phyloP scores from a whole-genome alignment of 2,797 vertebrate species.

The Cossypha dichroa region DNA sequence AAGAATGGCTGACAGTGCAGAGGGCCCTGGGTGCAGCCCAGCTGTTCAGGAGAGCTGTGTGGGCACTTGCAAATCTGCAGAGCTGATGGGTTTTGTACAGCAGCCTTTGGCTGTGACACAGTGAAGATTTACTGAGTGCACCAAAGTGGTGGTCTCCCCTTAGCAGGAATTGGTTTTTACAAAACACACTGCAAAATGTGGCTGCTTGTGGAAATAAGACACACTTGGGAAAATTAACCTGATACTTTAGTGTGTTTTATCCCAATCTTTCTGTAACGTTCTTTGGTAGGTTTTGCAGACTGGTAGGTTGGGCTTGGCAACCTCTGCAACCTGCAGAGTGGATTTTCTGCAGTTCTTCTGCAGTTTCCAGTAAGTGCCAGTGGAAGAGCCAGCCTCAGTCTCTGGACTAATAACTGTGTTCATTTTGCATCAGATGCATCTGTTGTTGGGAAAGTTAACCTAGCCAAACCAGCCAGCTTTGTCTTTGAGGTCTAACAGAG shows the following conservation, averaged over 20 bases:
- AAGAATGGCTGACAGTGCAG: background rate
- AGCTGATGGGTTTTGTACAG: background rate
- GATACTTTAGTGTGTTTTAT: background rate
- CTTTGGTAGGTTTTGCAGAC: background rate
- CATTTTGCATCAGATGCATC: background rate
- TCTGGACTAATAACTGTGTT: background rate
- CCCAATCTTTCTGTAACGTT: background rate
- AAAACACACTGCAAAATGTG: rapidly evolving
- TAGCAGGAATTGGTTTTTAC: background rate
- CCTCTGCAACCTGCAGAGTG: background rate
- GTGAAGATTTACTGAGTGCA: background rate
- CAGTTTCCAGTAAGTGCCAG: background rate
- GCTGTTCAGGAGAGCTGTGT: background rate
- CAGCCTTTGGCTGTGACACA: background rate
- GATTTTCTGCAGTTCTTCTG: background rate
- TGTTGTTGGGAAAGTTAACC: background rate
- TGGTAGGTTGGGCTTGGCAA: background rate
- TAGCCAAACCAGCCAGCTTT: background rate
- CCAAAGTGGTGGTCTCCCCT: background rate
- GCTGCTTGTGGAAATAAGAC: background rate
- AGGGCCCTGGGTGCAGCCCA: background rate
- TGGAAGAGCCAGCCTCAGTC: background rate
- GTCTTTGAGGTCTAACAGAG: background rate
- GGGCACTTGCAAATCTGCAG: background rate
- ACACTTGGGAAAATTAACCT: background rate